These are phyloP conservation scores for Zaprionus lachaisei DNA, from an alignment of 1,140 invertebrate genomes.

Conservation along the genomic window DNA sequence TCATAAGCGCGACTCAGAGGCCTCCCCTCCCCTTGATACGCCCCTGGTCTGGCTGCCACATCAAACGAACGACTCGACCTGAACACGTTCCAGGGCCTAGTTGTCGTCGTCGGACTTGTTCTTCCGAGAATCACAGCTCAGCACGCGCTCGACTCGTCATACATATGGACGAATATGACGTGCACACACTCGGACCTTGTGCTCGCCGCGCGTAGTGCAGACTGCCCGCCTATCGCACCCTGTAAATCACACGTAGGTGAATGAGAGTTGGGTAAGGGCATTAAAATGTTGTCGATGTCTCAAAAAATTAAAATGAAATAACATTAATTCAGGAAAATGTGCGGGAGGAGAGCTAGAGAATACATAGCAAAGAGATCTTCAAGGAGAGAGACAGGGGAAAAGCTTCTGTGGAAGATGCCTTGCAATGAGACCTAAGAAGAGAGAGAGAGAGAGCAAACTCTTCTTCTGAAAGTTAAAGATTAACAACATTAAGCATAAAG, in stretches of 20 bases:
- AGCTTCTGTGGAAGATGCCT: no score
- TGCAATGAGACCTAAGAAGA: no score
- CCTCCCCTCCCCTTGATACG: constrained; percentile 2
- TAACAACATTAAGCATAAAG: no score
- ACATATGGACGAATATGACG: constrained; percentile 51
- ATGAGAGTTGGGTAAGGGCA: constrained; percentile 22
- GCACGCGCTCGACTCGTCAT: constrained; percentile 57
- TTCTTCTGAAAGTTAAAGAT: no score
- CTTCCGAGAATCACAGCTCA: constrained; percentile 72
- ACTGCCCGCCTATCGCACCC: constrained; percentile 40
- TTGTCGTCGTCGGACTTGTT: constrained; percentile 58
- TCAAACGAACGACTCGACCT: constrained; percentile 19
- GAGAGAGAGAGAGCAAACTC: no score
- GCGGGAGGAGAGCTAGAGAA: not conserved
- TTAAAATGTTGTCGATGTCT: constrained; percentile 54
- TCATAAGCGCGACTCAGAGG: constrained; percentile 61
- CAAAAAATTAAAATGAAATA: constrained; percentile 68
- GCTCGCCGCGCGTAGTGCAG: not conserved
- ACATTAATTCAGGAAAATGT: constrained; percentile 49
- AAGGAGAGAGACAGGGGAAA: not conserved
- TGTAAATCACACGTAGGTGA: constrained; percentile 60
- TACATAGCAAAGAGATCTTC: not conserved
- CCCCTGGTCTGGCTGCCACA: not conserved
- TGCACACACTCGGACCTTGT: constrained; percentile 1
- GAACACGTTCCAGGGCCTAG: constrained; percentile 62